A percentile compares a stretch with the other conserved stretches of the same genome.
These are phyloP conservation scores for Labeo calbasu DNA, from an alignment of 2,797 vertebrate genomes.

Conservation along the genomic window DNA sequence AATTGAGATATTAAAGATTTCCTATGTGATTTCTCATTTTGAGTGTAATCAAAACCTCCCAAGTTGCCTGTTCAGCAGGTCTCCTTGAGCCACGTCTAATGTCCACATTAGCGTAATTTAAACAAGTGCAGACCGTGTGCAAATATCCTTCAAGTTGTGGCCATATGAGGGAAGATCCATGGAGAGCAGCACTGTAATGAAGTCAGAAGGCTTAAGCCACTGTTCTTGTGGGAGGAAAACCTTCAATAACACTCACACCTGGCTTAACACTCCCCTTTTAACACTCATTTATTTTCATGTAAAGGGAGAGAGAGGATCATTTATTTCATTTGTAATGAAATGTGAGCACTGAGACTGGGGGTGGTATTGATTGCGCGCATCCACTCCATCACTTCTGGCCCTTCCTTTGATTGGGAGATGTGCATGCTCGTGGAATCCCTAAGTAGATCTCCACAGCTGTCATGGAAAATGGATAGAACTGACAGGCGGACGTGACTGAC, in stretches of 20 bases:
- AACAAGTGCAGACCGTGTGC: background rate
- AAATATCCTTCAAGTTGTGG: slow-evolving; percentile 16
- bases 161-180: slow-evolving; percentile 6
- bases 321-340: slow-evolving; percentile 50
- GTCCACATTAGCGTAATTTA: background rate
- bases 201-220: slow-evolving; percentile 4
- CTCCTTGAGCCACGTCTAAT: background rate
- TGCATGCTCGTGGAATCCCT: slow-evolving; percentile 33
- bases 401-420: slow-evolving; percentile 44
- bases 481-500: slow-evolving; percentile 32
- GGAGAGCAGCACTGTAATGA: slow-evolving; percentile 14
- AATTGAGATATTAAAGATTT: background rate
- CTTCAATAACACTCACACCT: slow-evolving; percentile 9
- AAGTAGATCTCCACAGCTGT: slow-evolving; percentile 31
- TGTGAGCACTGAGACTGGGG: slow-evolving; percentile 12
- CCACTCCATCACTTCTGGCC: slow-evolving; percentile 43
- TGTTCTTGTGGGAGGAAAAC: slow-evolving; percentile 10
- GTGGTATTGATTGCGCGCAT: slow-evolving; percentile 42
- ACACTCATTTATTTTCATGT: slow-evolving; percentile 43
- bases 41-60: background rate
- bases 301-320: slow-evolving; percentile 4
- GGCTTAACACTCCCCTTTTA: slow-evolving; percentile 17
- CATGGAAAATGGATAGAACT: slow-evolving; percentile 1
- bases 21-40: background rate
- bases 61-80: background rate